These are phyloP conservation scores for Daboia siamensis DNA, from an alignment of 2,113 vertebrate species.

Conservation along the genomic window DNA sequence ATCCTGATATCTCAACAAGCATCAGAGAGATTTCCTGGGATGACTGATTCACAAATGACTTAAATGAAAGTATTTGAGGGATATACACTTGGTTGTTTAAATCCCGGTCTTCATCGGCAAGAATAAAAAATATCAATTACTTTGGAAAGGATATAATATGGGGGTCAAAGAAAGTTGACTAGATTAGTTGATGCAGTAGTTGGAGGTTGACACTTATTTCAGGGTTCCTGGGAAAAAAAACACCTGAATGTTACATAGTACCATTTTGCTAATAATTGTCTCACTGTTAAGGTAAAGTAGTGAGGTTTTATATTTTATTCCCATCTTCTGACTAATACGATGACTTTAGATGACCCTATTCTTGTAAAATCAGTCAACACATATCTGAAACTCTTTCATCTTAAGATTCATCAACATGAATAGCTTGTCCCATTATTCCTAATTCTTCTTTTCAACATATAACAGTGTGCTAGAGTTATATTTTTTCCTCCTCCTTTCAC, in stretches of 20 bases:
- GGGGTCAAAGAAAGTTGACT: neutral
- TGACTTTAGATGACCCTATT: neutral
- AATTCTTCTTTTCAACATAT: constrained; percentile 25
- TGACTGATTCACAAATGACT: neutral
- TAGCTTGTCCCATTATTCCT: constrained; percentile 7
- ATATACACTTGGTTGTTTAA: neutral
- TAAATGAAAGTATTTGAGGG: neutral
- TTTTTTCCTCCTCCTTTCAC: neutral
- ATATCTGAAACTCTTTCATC: constrained; percentile 13
- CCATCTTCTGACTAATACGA: constrained; percentile 10
- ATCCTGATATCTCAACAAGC: neutral
- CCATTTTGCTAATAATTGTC: constrained; percentile 7
- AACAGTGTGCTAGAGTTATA: constrained; percentile 18
- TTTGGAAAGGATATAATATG: neutral
- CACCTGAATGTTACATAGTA: neutral
- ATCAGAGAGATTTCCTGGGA: neutral
- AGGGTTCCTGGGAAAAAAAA: neutral
- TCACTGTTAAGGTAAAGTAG: neutral
- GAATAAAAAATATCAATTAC: neutral
- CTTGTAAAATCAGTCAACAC: constrained; percentile 17
- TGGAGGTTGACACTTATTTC: neutral
- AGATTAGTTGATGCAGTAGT: neutral
- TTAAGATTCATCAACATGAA: constrained; percentile 24
- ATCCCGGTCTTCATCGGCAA: neutral
- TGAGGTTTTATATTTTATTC: neutral